Percentiles rank a stretch among this genome's conserved stretches.
Conservation (phyloP, 2,113 vertebrate genomes). For the Sula dactylatra region DNA sequence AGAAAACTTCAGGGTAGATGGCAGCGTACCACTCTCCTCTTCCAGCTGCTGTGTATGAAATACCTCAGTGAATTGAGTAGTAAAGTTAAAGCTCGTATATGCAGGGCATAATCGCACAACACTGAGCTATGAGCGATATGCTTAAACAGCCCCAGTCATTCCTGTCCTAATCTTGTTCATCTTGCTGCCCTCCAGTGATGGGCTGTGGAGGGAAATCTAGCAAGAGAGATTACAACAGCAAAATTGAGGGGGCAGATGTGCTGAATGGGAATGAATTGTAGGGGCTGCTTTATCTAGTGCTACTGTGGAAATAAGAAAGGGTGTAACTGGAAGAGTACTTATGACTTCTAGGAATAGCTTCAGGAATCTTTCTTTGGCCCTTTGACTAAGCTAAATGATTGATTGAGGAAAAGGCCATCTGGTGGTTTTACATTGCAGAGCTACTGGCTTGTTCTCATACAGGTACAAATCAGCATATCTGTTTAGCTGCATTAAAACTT, state of each 20-base stretch:
- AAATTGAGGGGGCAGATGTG: neutral
- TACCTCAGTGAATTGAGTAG: neutral
- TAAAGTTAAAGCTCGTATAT: neutral
- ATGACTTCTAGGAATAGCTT: neutral
- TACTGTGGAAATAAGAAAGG: neutral
- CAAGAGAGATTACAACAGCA: neutral
- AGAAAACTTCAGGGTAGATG: neutral
- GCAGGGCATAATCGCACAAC: neutral
- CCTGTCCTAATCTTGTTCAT: neutral
- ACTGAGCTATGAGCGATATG: neutral
- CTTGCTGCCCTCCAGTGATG: neutral
- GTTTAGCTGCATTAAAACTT: neutral
- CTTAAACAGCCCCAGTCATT: neutral
- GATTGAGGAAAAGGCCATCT: neutral
- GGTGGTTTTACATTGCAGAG: neutral
- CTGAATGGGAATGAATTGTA: neutral
- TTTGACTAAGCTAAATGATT: neutral
- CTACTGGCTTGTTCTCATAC: rapidly evolving
- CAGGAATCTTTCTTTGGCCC: neutral
- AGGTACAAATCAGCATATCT: neutral
- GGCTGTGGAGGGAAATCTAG: rapidly evolving
- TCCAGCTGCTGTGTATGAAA: rapidly evolving
- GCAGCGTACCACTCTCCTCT: neutral
- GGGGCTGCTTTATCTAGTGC: neutral
- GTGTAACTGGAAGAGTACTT: neutral